These are phyloP conservation scores for Hippoglossus stenolepis DNA, from an alignment of 2,113 vertebrate species.

Conservation along the genomic window DNA sequence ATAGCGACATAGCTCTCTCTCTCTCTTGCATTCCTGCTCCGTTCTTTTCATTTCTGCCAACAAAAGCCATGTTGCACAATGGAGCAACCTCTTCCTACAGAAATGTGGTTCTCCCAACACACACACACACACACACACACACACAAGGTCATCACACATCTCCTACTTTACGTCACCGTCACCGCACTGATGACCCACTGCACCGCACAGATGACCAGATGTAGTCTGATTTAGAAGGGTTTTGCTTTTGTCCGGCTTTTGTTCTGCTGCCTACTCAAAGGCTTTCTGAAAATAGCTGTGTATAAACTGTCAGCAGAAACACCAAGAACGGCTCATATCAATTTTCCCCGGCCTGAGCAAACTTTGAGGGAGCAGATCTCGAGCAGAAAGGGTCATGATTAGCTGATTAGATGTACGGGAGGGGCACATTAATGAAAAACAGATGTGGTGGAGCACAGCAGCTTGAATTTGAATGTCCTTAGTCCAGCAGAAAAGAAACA, in stretches of 20 bases:
- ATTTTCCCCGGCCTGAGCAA: conserved; percentile 1
- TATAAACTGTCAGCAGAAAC: conserved; percentile 6
- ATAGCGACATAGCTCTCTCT: conserved; percentile 81
- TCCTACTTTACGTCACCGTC: conserved; percentile 1
- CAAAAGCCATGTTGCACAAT: conserved; percentile 83
- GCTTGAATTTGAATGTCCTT: background rate
- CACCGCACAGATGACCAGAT: conserved; percentile 38
- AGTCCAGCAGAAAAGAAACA: background rate
- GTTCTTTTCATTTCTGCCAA: conserved; percentile 82
- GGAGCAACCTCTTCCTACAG: conserved; percentile 77
- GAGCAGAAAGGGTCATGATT: background rate
- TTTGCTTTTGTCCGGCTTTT: conserved; percentile 27
- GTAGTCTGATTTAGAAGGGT: conserved; percentile 25
- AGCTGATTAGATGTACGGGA: background rate
- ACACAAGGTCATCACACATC: conserved; percentile 14
- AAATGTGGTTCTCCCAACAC: conserved; percentile 62
- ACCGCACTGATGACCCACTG: conserved; percentile 11
- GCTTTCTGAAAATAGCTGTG: conserved; percentile 56
- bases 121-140: conserved; percentile 4
- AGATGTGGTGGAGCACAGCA: background rate
- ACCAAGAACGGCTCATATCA: conserved; percentile 12
- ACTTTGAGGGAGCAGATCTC: conserved; percentile 22
- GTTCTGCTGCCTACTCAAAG: conserved; percentile 46
- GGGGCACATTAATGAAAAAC: background rate
- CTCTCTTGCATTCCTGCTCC: conserved; percentile 80